Evolutionary conservation across 2,797 vertebrate genomes (phyloP), one percentile per base, ranked within the genome.

Genomic region (Microtus obscurus): DNA sequence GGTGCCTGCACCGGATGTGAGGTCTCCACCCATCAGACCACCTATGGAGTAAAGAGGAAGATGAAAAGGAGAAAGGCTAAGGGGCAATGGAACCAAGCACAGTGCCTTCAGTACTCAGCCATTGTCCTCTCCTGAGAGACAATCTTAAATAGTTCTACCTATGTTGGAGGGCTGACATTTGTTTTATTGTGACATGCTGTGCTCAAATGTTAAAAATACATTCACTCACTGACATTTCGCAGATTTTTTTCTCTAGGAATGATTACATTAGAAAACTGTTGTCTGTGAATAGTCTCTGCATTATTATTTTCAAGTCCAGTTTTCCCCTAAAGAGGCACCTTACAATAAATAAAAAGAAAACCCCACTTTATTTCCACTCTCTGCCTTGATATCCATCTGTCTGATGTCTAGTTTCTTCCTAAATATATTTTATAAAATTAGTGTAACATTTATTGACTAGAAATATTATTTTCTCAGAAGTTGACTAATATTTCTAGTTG

Each of bases 11-110:
- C 99, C 99, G 98, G 99, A 99, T 98, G 99, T 99, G 98, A 99
- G 99, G 99, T 99, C 99, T 98, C 99, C 99, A 98, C 99, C 99
- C 99, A 99, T 99, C 98, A 99, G 99, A 99, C 99, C 99, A 99
- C 99, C 99, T 99, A 97, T 63, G 98, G 98, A 98, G 97, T 98
- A 98, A 98, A 98, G 98, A 93, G 67, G 96, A 96, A 97, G 87
- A 89, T 98, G 63, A 97, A 78, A 98, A 96, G 93, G 82, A 97
- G 94, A 87, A 96, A 3, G 67, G 76, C 85, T 87, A 94, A 97
- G 88, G 96, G 93, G 92, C 93, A 93, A 53, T 17, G 93, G 94
- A 96, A 95, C 67, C 92, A 96, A 96, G 90, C 43, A 93, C 73
- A 97, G 88, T 53, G 95, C 91, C 82, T 63, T 87, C 16, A 97